Evolutionary conservation across 92 coral and sea anemone genomes (phyloP).

Genomic region (Pocillopora meandrina): DNA sequence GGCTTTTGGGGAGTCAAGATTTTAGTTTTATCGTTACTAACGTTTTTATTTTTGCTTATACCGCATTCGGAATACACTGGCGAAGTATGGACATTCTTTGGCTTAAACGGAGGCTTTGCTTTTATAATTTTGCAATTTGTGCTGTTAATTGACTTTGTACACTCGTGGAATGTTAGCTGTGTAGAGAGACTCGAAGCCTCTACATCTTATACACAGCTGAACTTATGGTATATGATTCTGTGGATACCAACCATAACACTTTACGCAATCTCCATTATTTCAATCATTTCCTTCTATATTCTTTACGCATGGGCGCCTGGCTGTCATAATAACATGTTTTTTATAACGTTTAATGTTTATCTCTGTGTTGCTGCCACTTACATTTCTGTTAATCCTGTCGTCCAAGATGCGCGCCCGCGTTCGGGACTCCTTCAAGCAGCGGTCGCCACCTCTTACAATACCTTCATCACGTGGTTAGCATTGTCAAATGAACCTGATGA

Average conservation of each 20-base stretch:
- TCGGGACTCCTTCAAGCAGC: conserved; percentile 95
- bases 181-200: conserved; percentile 76
- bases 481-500: conserved; percentile 93
- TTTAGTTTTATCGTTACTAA: conserved; percentile 55
- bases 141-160: conserved; percentile 78
- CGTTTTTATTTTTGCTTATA: conserved; percentile 74
- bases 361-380: conserved; percentile 89
- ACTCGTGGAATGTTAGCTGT: conserved; percentile 79
- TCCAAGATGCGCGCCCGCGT: conserved; percentile 94
- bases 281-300: conserved; percentile 68
- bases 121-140: conserved; percentile 87
- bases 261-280: conserved; percentile 82
- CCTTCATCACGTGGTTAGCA: conserved; percentile 94
- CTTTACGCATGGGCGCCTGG: conserved; percentile 73
- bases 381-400: conserved; percentile 87
- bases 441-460: conserved; percentile 89
- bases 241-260: conserved; percentile 87
- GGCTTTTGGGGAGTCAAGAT: conserved; percentile 87
- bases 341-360: conserved; percentile 84
- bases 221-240: conserved; percentile 68
- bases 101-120: conserved; percentile 93
- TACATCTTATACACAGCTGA: conserved; percentile 52
- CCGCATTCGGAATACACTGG: conserved; percentile 98
- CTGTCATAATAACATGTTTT: conserved; percentile 89
- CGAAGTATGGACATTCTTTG: conserved; percentile 97